Conservation (phyloP, 2,113 vertebrate species). For the Pristiophorus japonicus region DNA sequence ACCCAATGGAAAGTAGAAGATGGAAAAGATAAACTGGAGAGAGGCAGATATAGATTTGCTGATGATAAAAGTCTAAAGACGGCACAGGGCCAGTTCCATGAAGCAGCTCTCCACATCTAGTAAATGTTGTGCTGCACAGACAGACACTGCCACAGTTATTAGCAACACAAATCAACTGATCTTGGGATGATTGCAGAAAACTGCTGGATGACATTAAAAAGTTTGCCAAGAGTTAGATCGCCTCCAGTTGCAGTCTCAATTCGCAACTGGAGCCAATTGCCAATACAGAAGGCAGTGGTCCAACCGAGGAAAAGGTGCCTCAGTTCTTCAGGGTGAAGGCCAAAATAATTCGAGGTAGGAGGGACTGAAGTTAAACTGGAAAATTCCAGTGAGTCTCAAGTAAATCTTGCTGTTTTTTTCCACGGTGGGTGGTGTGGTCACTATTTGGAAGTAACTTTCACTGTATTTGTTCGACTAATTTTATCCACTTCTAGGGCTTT, state of each 20-base stretch:
- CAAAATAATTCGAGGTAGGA: background rate
- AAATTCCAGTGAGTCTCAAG: background rate
- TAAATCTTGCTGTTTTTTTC: background rate
- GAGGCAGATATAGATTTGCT: background rate
- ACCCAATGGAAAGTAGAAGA: background rate
- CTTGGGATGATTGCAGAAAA: background rate
- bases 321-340: background rate
- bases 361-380: background rate
- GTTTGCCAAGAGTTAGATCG: background rate
- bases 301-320: background rate
- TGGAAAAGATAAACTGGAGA: background rate
- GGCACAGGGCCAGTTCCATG: background rate
- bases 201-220: conserved; percentile 13
- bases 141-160: background rate
- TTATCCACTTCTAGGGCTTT: background rate
- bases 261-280: background rate
- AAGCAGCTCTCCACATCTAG: background rate
- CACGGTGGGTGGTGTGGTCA: background rate
- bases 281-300: background rate
- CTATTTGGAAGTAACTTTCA: background rate
- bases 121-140: background rate
- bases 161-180: conserved; percentile 21
- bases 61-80: background rate
- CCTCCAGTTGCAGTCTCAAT: conserved; percentile 14
- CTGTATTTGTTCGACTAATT: background rate